Evolutionary conservation across 2,797 vertebrate genomes (phyloP).

Genomic region (Paedocypris micromegethes): DNA sequence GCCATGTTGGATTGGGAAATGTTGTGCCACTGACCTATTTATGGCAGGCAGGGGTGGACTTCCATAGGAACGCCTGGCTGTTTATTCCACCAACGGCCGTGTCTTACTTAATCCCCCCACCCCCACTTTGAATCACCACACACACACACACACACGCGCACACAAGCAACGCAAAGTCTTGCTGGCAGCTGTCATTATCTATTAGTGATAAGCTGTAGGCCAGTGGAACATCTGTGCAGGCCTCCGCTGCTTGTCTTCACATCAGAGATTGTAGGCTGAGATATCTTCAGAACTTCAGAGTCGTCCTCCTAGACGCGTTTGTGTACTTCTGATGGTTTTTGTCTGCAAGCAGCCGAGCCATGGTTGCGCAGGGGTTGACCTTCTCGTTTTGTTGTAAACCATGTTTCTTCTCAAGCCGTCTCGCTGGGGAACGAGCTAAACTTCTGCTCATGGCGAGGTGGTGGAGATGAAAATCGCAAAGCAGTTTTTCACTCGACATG

Average conservation of each 20-base stretch:
- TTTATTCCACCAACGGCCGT: slow-evolving; percentile 38
- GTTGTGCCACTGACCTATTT: slow-evolving; percentile 46
- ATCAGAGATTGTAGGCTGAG: slow-evolving; percentile 13
- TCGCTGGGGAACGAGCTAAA: too few species aligned
- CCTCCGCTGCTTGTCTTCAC: not conserved
- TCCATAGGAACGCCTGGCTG: slow-evolving; percentile 33
- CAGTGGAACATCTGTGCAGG: slow-evolving; percentile 22
- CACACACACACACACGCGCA: slow-evolving; percentile 8
- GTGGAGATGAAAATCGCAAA: too few species aligned
- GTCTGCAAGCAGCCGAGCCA: not conserved
- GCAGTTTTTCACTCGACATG: too few species aligned
- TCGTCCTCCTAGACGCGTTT: not conserved
- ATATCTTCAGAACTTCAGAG: slow-evolving; percentile 6
- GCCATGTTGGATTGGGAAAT: slow-evolving; percentile 37
- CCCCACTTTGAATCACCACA: slow-evolving; percentile 39
- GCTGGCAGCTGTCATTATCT: slow-evolving; percentile 44
- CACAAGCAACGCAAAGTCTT: slow-evolving; percentile 34
- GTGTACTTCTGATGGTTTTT: not conserved
- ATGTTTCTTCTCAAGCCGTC: too few species aligned
- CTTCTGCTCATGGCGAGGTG: too few species aligned
- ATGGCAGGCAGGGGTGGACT: slow-evolving; percentile 30
- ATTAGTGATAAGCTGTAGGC: slow-evolving; percentile 35
- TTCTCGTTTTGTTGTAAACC: too few species aligned
- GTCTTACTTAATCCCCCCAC: slow-evolving; percentile 36
- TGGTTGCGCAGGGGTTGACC: not conserved